Base-by-base conservation (phyloP, 2,113 vertebrate genomes). In the Panthera tigris region DNA sequence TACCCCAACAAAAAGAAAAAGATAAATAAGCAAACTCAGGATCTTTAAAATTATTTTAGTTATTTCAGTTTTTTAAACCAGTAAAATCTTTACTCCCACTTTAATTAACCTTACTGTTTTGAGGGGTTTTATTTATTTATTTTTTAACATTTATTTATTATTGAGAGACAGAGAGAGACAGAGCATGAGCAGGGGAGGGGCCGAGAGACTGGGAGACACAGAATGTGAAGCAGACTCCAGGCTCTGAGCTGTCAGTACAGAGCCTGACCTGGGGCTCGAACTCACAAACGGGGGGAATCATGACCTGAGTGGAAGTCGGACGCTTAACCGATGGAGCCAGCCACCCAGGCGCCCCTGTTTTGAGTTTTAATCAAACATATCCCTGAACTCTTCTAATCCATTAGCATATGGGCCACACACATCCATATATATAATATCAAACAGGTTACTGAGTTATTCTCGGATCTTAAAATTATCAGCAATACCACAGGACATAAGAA, bases 351-450 rank as follows among this genome's bases (percentile, higher is more conserved):
- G 7, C 45, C 45, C 45, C 45, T 23, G 6, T 63, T 79, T 15
- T 55, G n/a, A 2, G 50, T 83, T 88, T 89, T 93, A 95, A 85
- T 85, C 12, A 81, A 13, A 74, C 9, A 3, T 87, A 23, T 39
- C 25, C 14, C 1, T 41, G 8, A 1, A 48, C 3, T 79, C n/a
- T 61, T 71, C 21, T 16, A 88, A 14, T 57, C 7, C 23, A 21
- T 55, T 81, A 68, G 3, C 0, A 50, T 90, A 12, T 55, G 1
- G 14, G 14, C 10, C 23, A 45, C 21, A 41, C n/a, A 89, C 21
- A 52, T 21, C 18, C 13, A 52, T 57, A 55, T 19, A 63, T 14
- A 1, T 41, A 65, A 33, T 25, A 29, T 89, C 1, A 48, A 45
- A 2, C 10, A 50, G 23, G 12, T 78, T 63, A 21, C 12, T 89